Evolutionary conservation across 1,140 invertebrate genomes (phyloP).

Genomic region (Eueides isabella): DNA sequence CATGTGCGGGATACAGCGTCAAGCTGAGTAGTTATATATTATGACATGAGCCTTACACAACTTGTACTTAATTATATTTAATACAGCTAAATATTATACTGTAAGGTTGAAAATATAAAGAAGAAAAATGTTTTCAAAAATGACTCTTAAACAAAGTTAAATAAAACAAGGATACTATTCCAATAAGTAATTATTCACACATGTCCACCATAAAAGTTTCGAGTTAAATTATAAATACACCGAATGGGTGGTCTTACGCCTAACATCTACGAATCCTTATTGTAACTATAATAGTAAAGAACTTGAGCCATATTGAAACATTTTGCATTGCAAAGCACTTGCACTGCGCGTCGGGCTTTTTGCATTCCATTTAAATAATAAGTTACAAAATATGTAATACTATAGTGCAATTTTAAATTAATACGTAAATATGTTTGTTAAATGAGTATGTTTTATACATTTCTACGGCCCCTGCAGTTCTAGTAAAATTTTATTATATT

Average conservation of each 20-base stretch:
- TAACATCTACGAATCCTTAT: not conserved
- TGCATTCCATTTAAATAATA: conserved; percentile 45
- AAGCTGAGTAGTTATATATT: no score
- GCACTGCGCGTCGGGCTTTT: conserved; percentile 34
- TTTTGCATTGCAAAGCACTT: conserved; percentile 37
- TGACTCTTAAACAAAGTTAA: not conserved
- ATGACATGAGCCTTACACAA: no score
- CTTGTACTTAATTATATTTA: no score
- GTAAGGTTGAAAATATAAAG: no score
- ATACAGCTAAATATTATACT: no score
- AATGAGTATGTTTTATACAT: no score
- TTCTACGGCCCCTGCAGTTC: no score
- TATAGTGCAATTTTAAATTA: no score
- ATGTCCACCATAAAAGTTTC: conserved; percentile 20
- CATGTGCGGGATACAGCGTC: no score
- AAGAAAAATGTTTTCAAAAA: no score
- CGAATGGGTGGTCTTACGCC: conserved; percentile 15
- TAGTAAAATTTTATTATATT: no score
- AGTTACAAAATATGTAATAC: conserved; percentile 26
- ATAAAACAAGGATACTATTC: not conserved
- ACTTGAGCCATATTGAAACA: conserved; percentile 31
- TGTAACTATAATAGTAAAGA: conserved; percentile 6
- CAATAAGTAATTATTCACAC: conserved; percentile 15
- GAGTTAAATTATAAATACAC: conserved; percentile 27
- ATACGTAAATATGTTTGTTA: no score